Percentiles rank a stretch among this genome's conserved stretches.
phyloP scores from a whole-genome alignment of 1,140 invertebrate species.

The Drosophila erecta region DNA sequence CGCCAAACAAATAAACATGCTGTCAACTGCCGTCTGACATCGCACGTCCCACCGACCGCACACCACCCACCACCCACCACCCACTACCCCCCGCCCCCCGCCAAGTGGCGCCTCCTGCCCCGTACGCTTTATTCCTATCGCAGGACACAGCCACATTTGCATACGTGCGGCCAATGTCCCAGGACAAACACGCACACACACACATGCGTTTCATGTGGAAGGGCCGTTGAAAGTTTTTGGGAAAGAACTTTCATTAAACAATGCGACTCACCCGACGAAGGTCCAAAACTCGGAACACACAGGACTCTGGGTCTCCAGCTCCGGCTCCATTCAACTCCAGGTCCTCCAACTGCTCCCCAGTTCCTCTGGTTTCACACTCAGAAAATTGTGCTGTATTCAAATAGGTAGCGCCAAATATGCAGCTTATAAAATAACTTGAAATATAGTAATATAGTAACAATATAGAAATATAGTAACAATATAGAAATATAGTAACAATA shows the following conservation, averaged over 20 bases:
- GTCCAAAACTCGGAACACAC: conserved; percentile 25
- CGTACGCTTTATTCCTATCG: conserved; percentile 9
- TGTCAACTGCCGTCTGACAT: conserved; percentile 81
- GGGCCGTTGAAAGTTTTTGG: conserved; percentile 69
- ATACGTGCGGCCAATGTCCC: conserved; percentile 78
- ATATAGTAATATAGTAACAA: too few species aligned
- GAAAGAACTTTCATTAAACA: conserved; percentile 83
- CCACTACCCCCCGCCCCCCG: conserved; percentile 10
- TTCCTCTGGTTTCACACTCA: not conserved
- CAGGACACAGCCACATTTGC: conserved; percentile 66
- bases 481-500: too few species aligned
- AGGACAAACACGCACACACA: conserved; percentile 37
- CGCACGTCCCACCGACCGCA: conserved; percentile 38
- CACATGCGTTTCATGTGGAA: conserved; percentile 28
- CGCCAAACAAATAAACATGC: conserved; percentile 80
- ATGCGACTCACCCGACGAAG: conserved; percentile 65
- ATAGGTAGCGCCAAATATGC: too few species aligned
- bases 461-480: too few species aligned
- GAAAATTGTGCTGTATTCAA: not conserved
- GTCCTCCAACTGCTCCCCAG: not conserved
- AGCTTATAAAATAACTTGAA: too few species aligned
- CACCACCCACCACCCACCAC: not conserved
- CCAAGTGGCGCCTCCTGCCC: not conserved
- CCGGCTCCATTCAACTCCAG: too few species aligned
- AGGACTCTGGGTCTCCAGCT: conserved; percentile 2